Percentiles rank a stretch among this genome's conserved stretches.
Evolutionary conservation across 2,113 vertebrate species (phyloP).

Genomic region (Boulengeromyrus knoepffleri): DNA sequence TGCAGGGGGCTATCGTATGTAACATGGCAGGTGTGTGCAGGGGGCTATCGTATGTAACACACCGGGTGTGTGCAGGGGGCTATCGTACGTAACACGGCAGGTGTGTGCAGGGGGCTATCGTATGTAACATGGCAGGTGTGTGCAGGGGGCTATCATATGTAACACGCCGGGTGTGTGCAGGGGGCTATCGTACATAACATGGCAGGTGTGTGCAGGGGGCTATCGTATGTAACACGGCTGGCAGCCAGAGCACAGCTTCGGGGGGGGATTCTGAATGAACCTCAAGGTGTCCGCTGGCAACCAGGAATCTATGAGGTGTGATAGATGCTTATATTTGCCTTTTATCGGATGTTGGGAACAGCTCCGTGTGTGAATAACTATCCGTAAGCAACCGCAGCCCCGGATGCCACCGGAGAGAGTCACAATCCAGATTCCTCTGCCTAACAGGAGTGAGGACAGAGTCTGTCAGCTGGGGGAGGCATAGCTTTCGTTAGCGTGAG

Average conservation of each 20-base stretch:
- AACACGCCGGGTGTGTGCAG: no score
- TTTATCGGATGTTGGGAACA: neutral
- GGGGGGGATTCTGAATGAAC: neutral
- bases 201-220: neutral
- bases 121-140: neutral
- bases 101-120: neutral
- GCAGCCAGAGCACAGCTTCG: neutral
- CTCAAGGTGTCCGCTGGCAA: neutral
- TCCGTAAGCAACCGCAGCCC: neutral
- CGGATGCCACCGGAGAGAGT: neutral
- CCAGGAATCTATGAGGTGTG: neutral
- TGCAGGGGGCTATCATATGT: neutral
- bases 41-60: neutral
- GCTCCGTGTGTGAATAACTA: neutral
- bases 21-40: neutral
- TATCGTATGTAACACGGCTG: neutral
- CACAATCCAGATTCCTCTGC: neutral
- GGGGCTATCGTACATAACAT: neutral
- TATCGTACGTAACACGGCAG: neutral
- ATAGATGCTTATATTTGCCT: neutral
- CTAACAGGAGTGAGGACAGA: neutral
- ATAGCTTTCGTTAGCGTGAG: neutral
- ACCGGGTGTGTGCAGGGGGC: fast-evolving
- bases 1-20: neutral
- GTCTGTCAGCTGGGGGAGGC: neutral